Conservation (phyloP, 2,797 vertebrate species). For the Falco columbarius region DNA sequence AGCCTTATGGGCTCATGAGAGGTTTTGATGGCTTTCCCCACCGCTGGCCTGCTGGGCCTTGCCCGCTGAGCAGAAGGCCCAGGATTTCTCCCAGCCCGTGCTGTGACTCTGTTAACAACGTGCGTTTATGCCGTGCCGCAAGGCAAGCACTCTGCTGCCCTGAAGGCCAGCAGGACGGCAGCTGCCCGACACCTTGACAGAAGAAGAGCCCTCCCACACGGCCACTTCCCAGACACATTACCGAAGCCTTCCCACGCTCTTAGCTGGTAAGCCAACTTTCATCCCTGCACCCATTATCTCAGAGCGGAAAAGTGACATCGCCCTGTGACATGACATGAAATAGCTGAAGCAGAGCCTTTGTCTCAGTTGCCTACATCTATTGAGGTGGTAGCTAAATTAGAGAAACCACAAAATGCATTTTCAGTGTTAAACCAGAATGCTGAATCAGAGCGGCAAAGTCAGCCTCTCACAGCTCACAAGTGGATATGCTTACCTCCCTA, state of each 20-base stretch:
- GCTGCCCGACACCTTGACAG: background rate
- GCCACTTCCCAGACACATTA: background rate
- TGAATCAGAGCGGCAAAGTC: background rate
- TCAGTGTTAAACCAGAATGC: background rate
- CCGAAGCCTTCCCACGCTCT: fast-evolving
- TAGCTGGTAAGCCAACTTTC: background rate
- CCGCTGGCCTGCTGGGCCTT: background rate
- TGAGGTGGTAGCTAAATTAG: background rate
- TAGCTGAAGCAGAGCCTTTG: background rate
- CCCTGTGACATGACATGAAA: background rate
- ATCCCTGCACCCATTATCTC: background rate
- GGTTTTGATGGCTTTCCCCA: background rate
- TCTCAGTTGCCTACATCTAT: background rate
- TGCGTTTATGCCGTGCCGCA: fast-evolving
- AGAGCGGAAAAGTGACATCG: fast-evolving
- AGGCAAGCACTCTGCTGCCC: fast-evolving
- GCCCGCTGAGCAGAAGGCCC: background rate
- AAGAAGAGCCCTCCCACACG: background rate
- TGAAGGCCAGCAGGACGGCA: background rate
- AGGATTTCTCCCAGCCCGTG: background rate
- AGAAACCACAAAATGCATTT: background rate
- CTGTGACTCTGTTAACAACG: fast-evolving
- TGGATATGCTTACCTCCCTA: background rate
- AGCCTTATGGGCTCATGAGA: background rate
- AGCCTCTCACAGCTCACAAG: background rate